A percentile compares a stretch with the other conserved stretches of the same genome.
These are phyloP conservation scores for Lethocerus indicus DNA, from an alignment of 1,140 invertebrate species.

Conservation along the genomic window DNA sequence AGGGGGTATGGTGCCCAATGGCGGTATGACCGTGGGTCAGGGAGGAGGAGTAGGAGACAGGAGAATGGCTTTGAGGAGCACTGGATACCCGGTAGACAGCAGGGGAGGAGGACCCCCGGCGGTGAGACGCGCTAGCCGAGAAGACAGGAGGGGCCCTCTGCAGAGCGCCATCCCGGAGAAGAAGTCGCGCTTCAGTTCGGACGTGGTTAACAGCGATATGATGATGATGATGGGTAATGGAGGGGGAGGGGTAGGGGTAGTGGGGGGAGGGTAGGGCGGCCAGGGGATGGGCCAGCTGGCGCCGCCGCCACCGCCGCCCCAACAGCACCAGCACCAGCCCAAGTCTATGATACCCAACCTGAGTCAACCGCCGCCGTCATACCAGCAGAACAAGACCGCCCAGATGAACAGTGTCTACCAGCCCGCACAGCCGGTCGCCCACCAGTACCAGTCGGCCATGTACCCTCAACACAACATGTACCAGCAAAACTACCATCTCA, in stretches of 20 bases:
- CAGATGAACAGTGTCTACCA: not conserved
- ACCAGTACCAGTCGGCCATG: not conserved
- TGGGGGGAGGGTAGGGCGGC: not conserved
- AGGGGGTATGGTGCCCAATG: not conserved
- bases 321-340: not conserved
- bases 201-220: not conserved
- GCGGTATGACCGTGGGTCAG: not conserved
- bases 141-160: not conserved
- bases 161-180: not conserved
- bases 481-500: constrained; percentile 9
- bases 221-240: not conserved
- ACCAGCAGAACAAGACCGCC: not conserved
- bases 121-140: not conserved
- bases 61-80: not conserved
- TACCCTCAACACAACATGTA: constrained; percentile 9
- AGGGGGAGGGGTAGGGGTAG: constrained; percentile 3
- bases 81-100: not conserved
- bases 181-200: not conserved
- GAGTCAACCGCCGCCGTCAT: not conserved
- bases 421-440: not conserved
- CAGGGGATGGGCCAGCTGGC: not conserved
- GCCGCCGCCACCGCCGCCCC: not conserved
- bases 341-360: not conserved
- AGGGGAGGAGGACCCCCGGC: not conserved
- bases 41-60: not conserved